Conservation (phyloP, 2,888 invertebrate genomes). For the Pogonocherus hispidulus region DNA sequence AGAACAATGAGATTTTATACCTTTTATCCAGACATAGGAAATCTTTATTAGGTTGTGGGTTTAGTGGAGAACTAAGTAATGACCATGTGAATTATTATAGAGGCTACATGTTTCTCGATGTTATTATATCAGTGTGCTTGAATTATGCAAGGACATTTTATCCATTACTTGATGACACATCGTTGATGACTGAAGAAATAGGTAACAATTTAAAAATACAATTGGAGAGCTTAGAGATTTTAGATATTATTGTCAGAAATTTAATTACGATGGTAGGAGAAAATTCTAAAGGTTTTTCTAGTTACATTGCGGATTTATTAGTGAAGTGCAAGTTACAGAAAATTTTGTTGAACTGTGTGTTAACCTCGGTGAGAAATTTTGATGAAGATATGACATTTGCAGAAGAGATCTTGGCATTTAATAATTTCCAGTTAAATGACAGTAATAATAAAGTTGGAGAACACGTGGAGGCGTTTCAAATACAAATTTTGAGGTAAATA, state of each 20-base stretch:
- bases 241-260: slow-evolving; percentile 80
- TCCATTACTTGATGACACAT: slow-evolving; percentile 79
- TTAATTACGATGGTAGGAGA: slow-evolving; percentile 81
- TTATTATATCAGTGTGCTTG: slow-evolving; percentile 80
- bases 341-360: slow-evolving; percentile 83
- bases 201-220: slow-evolving; percentile 84
- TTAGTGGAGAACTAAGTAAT: slow-evolving; percentile 74
- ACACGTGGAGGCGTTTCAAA: slow-evolving; percentile 79
- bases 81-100: slow-evolving; percentile 80
- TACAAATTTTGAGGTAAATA: slow-evolving; percentile 75
- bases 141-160: slow-evolving; percentile 87
- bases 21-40: slow-evolving; percentile 83
- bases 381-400: slow-evolving; percentile 76
- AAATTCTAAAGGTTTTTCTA: slow-evolving; percentile 82
- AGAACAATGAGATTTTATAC: slow-evolving; percentile 72
- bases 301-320: slow-evolving; percentile 82
- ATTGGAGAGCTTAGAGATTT: slow-evolving; percentile 80
- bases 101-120: slow-evolving; percentile 86
- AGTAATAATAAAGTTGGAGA: slow-evolving; percentile 73
- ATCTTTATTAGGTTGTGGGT: slow-evolving; percentile 82
- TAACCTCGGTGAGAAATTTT: slow-evolving; percentile 80
- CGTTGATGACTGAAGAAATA: slow-evolving; percentile 78
- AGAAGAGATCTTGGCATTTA: slow-evolving; percentile 81
- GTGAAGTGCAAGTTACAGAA: slow-evolving; percentile 87
- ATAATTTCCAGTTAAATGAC: slow-evolving; percentile 75